These are phyloP conservation scores for Orycteropus afer DNA, from an alignment of 2,113 vertebrate genomes.

Conservation along the genomic window DNA sequence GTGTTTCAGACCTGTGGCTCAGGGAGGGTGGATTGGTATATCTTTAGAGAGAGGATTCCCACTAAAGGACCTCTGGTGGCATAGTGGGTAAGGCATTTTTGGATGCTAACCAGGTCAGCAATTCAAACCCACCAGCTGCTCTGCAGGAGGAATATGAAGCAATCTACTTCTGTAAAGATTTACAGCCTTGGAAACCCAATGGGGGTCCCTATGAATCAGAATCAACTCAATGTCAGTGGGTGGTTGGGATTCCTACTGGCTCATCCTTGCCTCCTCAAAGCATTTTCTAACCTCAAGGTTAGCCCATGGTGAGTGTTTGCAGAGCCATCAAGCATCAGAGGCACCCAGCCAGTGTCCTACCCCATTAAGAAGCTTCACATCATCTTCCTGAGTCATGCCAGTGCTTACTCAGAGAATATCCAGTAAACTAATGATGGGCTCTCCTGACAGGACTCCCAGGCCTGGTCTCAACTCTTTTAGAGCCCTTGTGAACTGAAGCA, in stretches of 20 bases:
- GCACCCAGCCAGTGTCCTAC: not conserved
- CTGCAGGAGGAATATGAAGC: too few species aligned
- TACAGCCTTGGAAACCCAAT: too few species aligned
- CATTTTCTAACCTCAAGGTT: not conserved
- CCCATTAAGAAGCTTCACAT: not conserved
- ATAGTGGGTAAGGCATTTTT: too few species aligned
- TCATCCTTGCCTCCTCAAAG: not conserved
- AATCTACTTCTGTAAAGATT: too few species aligned
- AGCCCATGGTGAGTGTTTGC: not conserved
- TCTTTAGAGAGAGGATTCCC: not conserved
- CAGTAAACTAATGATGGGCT: not conserved
- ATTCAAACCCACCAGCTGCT: too few species aligned
- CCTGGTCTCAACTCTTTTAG: not conserved
- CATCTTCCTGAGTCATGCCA: too few species aligned
- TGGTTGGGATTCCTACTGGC: too few species aligned
- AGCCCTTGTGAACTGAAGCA: not conserved
- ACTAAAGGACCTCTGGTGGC: too few species aligned
- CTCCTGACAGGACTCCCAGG: not conserved
- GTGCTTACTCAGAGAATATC: not conserved
- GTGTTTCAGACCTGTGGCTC: rapidly evolving
- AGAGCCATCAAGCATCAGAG: not conserved
- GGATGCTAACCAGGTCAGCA: too few species aligned
- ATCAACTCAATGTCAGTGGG: too few species aligned
- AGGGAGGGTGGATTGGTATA: not conserved
- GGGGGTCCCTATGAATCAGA: too few species aligned